Evolutionary conservation across 2,888 invertebrate species (phyloP), one percentile per base, ranked within the genome.

Genomic region (Acleris literana): DNA sequence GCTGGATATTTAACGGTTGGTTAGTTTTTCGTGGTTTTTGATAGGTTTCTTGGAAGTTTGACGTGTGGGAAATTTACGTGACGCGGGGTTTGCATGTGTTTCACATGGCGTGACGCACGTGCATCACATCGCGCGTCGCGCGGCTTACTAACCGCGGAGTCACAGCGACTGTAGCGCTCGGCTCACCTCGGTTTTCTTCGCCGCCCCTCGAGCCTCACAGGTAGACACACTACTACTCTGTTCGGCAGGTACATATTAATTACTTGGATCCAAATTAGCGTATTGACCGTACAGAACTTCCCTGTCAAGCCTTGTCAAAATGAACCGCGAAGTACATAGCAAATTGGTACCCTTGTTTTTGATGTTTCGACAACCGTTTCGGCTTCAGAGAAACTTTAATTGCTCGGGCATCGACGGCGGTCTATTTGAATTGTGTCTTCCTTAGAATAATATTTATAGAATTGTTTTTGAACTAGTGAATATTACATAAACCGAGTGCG

Each of bases 241-340:
- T 69, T 70, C 68, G 69, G 71, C 72, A 76, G 73, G 82, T 81
- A 84, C 80, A 84, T 85, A 88, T 88, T 90, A 88, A 90, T 90
- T 90, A 89, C 87, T 81, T 77, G 76, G 77, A 84, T 81, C 80
- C 82, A 85, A 88, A 90, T 88, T 87, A 90, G 84, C 84, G 85
- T 88, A 79, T 80, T 85, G 83, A 83, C 86, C 85, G 82, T 57
- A 57, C 71, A 66, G 73, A 75, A 74, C 72, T 84, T 82, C 57
- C 80, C 77, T 80, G 77, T 83, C 80, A 79, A 78, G 82, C 77
- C 80, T 81, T 81, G 79, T 82, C 80, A 79, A 82, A 84, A 81
- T 71, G 76, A 76, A 83, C 80, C 79, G 74, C 74, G 68, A 69
- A 73, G 74, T 76, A 74, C 81, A 81, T 79, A 73, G 74, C 75